Conservation (phyloP, 1,140 invertebrate genomes). For the Leptinotarsa texana region DNA sequence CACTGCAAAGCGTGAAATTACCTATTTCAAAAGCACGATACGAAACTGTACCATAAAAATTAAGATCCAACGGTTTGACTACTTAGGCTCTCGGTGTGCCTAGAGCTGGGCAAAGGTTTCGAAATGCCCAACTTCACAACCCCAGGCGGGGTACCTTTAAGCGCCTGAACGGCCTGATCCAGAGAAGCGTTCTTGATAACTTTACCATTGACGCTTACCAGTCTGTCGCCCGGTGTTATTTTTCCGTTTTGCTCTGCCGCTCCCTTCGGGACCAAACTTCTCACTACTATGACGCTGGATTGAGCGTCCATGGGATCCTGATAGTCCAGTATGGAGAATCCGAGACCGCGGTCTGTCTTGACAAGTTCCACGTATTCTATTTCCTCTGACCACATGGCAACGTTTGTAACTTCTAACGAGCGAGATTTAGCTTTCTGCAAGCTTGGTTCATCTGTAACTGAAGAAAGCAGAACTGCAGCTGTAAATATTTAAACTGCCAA, state of each 20-base stretch:
- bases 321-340: conserved; percentile 95
- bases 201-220: conserved; percentile 53
- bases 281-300: conserved; percentile 91
- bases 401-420: conserved; percentile 88
- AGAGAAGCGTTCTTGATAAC: conserved; percentile 85
- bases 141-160: conserved; percentile 84
- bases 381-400: conserved; percentile 91
- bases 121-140: conserved; percentile 82
- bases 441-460: conserved; percentile 58
- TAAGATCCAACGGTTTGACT: conserved; percentile 29
- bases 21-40: not conserved
- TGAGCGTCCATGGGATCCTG: conserved; percentile 86
- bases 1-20: too few species aligned
- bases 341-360: conserved; percentile 89
- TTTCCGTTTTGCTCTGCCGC: conserved; percentile 85
- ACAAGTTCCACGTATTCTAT: conserved; percentile 83
- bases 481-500: too few species aligned
- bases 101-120: conserved; percentile 70
- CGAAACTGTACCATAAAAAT: not conserved
- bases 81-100: conserved; percentile 37
- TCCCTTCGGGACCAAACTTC: conserved; percentile 90
- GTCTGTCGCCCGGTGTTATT: conserved; percentile 86
- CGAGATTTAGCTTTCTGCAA: conserved; percentile 77
- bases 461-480: not conserved
- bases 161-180: conserved; percentile 86